A percentile compares a stretch with the other conserved stretches of the same genome.
These are phyloP conservation scores for Hedychridium roseum DNA, from an alignment of 2,888 invertebrate genomes.

Conservation along the genomic window DNA sequence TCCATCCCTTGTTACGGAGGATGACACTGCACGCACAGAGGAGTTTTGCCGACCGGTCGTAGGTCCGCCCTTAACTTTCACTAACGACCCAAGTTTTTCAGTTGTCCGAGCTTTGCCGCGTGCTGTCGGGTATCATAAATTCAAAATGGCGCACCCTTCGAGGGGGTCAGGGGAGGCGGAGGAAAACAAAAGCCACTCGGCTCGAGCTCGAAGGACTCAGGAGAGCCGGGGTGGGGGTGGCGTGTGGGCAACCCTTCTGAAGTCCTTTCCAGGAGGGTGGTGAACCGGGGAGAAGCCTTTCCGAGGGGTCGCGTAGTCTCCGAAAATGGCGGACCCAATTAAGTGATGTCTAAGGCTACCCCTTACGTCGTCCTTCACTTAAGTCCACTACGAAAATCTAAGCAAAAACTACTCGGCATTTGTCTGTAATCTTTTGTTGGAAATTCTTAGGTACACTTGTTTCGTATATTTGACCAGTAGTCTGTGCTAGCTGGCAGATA, in stretches of 20 bases:
- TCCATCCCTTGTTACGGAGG: slow-evolving; percentile 34
- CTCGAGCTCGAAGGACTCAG: slow-evolving; percentile 45
- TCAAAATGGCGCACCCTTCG: slow-evolving; percentile 62
- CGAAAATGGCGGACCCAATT: slow-evolving; percentile 65
- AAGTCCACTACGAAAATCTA: slow-evolving; percentile 38
- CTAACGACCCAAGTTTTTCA: slow-evolving; percentile 63
- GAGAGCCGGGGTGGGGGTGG: slow-evolving; percentile 33
- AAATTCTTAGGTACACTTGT: no score
- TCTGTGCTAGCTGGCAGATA: no score
- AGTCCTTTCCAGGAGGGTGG: slow-evolving; percentile 40
- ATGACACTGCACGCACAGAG: slow-evolving; percentile 36
- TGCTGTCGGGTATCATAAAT: slow-evolving; percentile 57
- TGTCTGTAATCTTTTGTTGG: no score
- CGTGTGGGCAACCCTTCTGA: slow-evolving; percentile 54
- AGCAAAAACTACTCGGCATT: no score
- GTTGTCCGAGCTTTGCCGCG: slow-evolving; percentile 56
- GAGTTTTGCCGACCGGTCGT: slow-evolving; percentile 11
- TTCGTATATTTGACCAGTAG: no score
- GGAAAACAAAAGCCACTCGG: slow-evolving; percentile 63
- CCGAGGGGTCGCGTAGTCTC: slow-evolving; percentile 49
- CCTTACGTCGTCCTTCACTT: slow-evolving; percentile 32
- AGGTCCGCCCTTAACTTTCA: slow-evolving; percentile 45
- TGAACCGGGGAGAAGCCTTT: slow-evolving; percentile 39
- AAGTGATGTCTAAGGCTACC: slow-evolving; percentile 56
- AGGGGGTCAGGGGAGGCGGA: no score